Percentiles rank a stretch among this genome's conserved stretches.
Evolutionary conservation across 2,888 invertebrate genomes (phyloP).

Genomic region (Xylota segnis): DNA sequence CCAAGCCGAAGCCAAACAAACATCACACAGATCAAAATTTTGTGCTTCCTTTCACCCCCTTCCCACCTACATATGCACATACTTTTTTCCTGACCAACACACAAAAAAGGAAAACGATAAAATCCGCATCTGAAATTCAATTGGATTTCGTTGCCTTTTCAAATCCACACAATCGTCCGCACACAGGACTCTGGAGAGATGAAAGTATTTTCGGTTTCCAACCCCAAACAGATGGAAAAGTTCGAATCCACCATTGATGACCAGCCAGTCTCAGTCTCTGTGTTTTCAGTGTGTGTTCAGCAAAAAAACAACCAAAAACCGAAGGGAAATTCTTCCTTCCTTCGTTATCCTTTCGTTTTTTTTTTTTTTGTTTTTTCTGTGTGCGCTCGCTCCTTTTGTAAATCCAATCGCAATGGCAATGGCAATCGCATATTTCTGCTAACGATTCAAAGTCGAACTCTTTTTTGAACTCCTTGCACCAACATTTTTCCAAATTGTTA

Average conservation of each 20-base stretch:
- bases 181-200: conserved; percentile 22
- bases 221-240: conserved; percentile 45
- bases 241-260: conserved; percentile 56
- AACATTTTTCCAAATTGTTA: conserved; percentile 6
- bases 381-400: conserved; percentile 17
- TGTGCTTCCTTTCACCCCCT: background rate
- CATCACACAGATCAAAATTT: conserved; percentile 62
- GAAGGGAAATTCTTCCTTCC: conserved; percentile 47
- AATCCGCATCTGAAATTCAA: conserved; percentile 69
- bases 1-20: conserved; percentile 48
- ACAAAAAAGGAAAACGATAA: conserved; percentile 49
- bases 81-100: conserved; percentile 22
- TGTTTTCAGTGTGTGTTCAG: background rate
- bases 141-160: conserved; percentile 56
- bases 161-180: conserved; percentile 32
- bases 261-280: conserved; percentile 43
- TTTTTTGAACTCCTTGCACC: conserved; percentile 5
- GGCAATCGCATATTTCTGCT: conserved; percentile 53
- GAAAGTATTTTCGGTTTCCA: conserved; percentile 41
- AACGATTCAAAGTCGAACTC: conserved; percentile 58
- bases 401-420: conserved; percentile 61
- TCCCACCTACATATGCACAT: too few species aligned
- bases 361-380: conserved; percentile 33
- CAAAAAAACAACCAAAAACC: conserved; percentile 7
- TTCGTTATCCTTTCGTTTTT: conserved; percentile 65